phyloP scores from a whole-genome alignment of 2,797 vertebrate genomes.

The Nannoperca obscura region DNA sequence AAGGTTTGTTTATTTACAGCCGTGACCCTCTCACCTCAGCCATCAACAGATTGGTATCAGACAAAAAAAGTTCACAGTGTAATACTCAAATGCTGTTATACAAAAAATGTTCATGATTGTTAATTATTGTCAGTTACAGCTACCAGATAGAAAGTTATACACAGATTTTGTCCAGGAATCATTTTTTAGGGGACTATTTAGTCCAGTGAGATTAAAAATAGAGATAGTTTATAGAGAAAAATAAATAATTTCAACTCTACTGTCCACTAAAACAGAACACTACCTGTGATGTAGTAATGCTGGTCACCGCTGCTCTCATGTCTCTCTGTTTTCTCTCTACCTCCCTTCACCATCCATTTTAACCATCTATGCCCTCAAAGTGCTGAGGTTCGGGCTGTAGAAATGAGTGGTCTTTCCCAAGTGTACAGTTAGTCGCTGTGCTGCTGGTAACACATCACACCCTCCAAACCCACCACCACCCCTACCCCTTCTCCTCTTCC shows the following conservation, averaged over 20 bases:
- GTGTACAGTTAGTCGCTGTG: conserved; percentile 73
- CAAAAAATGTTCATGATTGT: not conserved
- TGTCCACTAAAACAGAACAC: conserved; percentile 17
- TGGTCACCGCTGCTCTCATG: conserved; percentile 24
- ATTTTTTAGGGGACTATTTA: not conserved
- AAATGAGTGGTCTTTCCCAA: conserved; percentile 73
- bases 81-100: not conserved
- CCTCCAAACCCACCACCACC: conserved; percentile 44
- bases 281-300: conserved; percentile 38
- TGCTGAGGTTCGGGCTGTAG: conserved; percentile 65
- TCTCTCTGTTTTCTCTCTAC: conserved; percentile 47
- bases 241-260: conserved; percentile 10
- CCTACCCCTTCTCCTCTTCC: conserved; percentile 5
- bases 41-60: conserved; percentile 15
- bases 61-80: not conserved
- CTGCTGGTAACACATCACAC: conserved; percentile 72
- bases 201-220: not conserved
- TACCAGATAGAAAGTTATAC: not conserved
- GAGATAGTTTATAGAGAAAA: not conserved
- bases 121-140: not conserved
- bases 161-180: not conserved
- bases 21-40: conserved; percentile 14
- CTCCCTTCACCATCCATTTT: conserved; percentile 67
- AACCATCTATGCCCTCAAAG: conserved; percentile 70
- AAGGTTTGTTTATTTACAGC: conserved; percentile 41